These are phyloP conservation scores for Alca torda DNA, from an alignment of 2,797 vertebrate genomes.

Conservation along the genomic window DNA sequence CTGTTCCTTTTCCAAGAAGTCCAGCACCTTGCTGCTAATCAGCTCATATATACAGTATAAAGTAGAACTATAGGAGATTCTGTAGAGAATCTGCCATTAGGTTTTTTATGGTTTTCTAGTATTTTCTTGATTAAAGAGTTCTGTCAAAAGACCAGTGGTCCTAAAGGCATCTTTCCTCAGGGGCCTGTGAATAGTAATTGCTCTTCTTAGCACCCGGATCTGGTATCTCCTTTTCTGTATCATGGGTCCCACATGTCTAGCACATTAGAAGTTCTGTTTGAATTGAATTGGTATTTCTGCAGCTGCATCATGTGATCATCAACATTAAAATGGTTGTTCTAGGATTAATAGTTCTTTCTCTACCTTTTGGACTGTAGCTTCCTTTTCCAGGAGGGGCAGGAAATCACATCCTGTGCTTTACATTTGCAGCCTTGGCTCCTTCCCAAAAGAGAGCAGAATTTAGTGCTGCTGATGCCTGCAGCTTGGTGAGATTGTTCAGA, in stretches of 20 bases:
- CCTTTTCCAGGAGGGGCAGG: constrained; percentile 47
- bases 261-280: constrained; percentile 24
- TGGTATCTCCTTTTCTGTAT: neutral
- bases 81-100: neutral
- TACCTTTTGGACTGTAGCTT: constrained; percentile 52
- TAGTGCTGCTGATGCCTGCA: neutral
- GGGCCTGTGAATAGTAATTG: neutral
- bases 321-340: constrained; percentile 54
- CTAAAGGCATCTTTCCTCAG: neutral
- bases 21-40: constrained; percentile 15
- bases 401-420: constrained; percentile 58
- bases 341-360: constrained; percentile 58
- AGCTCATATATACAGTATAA: neutral
- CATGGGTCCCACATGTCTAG: neutral
- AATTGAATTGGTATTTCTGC: constrained; percentile 27
- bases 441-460: constrained; percentile 31
- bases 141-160: neutral
- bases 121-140: constrained; percentile 14
- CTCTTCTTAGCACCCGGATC: neutral
- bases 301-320: constrained; percentile 19
- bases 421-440: constrained; percentile 22
- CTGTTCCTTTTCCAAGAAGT: neutral
- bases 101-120: neutral
- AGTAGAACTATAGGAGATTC: constrained; percentile 20
- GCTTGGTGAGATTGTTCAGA: neutral